Evolutionary conservation across 2,888 invertebrate species (phyloP), one percentile per base, ranked within the genome.

Genomic region (Trichopoda pennipes): DNA sequence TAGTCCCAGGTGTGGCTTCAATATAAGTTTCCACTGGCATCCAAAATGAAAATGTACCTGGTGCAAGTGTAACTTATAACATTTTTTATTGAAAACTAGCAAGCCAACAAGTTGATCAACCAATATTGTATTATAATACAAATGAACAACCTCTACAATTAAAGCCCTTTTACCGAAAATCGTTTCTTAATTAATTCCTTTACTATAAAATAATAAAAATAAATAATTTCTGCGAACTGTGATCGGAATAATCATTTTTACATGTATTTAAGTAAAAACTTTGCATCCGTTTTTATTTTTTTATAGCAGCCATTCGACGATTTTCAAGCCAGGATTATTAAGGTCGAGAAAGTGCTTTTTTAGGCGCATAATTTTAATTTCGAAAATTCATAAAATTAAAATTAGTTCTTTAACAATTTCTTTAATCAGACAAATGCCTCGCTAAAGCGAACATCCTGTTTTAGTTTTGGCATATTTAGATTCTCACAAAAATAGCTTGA

Each of bases 371-470:
- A 16, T 44, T n/a, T 14, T 9, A 8, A 35, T 14, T 42, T 14
- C 10, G 23, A 19, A n/a, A n/a, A 7, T 14, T 42, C 23, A 38
- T 51, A 16, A 17, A 70, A 16, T 44, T 14, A 38, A 58, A 12
- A 38, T 35, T 10, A 9, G 23, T 19, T 4, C 6, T 3, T 10
- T 21, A 55, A 28, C 19, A 44, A n/a, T 4, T 28, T 51, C 28
- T 23, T 14, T 55, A 73, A 68, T 90, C 90, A 90, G 90, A 88
- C 90, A 90, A 90, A 90, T 90, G 90, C 90, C 90, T 90, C 90
- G 90, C 89, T 74, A 87, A 87, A 84, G 90, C 90, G 88, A 90
- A 87, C 89, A 90, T 90, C 90, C 73, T 85, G 47, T 72, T 38
- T 82, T 78, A 85, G 86, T 86, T 78, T 81, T 78, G 78, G 78